Evolutionary conservation across 2,888 invertebrate genomes (phyloP), one percentile per base, ranked within the genome.

Genomic region (Lasiommata megera): DNA sequence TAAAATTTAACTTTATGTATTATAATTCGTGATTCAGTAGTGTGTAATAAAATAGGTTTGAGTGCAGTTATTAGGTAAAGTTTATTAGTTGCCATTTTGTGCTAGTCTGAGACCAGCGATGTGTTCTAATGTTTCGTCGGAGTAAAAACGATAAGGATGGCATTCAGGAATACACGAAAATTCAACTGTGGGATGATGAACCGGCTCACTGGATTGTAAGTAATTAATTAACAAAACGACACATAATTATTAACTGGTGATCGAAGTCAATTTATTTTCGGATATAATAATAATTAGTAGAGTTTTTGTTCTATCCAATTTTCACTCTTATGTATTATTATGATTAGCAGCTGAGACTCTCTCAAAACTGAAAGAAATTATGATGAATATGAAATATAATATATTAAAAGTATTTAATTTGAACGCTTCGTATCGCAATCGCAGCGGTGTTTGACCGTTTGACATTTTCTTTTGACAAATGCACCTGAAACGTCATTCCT

Each of bases 41-140:
- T 14, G 38, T 38, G 14, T 14, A 8, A 38, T 38, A 11, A 41
- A 41, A 41, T 1, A 7, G 5, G 1, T 40, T 40, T 31, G 9
- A 31, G 31, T 31, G 31, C n/a, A n/a, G n/a, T n/a, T 31, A 6
- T 31, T 31, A 40, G 1, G 16, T 3, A 8, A 40, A 11, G 41
- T 41, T 29, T 14, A 44, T 3, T 7, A 43, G 28, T 3, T 28
- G 12, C n/a, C 1, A 7, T 14, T 28, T 31, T 3, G 46, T 16
- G 31, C 16, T 37, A 12, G 31, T 31, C 16, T 48, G 54, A 37
- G 16, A 56, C 41, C 29, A 8, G 54, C 41, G 47, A 55, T 63
- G 55, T 54, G 52, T 63, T 65, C 72, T 77, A 70, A 87, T 87
- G 87, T 79, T 78, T 67, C 86, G 86, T 58, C 76, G 85, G 66